Percentiles rank a stretch among this genome's conserved stretches.
Conservation (phyloP, 2,113 vertebrate genomes). For the Sinocyclocheilus anshuiensis region DNA sequence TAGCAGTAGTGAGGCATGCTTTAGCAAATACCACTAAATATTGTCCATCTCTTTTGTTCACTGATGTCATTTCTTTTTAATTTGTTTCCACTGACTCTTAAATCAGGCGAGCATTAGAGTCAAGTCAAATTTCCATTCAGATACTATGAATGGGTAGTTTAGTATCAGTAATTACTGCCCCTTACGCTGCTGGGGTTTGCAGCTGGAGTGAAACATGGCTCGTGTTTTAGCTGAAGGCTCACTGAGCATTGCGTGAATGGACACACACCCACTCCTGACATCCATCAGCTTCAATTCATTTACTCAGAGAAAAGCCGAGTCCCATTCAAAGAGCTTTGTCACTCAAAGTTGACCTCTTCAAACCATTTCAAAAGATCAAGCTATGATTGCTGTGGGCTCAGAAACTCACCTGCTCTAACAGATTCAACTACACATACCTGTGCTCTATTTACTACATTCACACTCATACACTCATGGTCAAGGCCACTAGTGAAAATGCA, state of each 20-base stretch:
- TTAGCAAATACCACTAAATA: neutral
- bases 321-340: neutral
- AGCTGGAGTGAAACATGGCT: neutral
- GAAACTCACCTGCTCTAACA: neutral
- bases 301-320: slow-evolving; percentile 7
- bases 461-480: neutral
- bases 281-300: slow-evolving; percentile 30
- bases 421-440: neutral
- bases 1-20: neutral
- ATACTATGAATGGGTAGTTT: neutral
- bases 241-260: neutral
- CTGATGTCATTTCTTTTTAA: neutral
- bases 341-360: neutral
- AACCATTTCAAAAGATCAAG: neutral
- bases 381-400: neutral
- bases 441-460: neutral
- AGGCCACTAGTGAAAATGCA: neutral
- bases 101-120: neutral
- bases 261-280: neutral
- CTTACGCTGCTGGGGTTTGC: neutral
- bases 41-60: neutral
- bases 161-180: slow-evolving; percentile 25
- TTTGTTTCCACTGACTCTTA: neutral
- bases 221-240: neutral
- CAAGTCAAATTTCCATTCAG: neutral